Percentiles rank a stretch among this genome's conserved stretches.
Conservation (phyloP, 2,113 vertebrate species). For the Chionomys nivalis region DNA sequence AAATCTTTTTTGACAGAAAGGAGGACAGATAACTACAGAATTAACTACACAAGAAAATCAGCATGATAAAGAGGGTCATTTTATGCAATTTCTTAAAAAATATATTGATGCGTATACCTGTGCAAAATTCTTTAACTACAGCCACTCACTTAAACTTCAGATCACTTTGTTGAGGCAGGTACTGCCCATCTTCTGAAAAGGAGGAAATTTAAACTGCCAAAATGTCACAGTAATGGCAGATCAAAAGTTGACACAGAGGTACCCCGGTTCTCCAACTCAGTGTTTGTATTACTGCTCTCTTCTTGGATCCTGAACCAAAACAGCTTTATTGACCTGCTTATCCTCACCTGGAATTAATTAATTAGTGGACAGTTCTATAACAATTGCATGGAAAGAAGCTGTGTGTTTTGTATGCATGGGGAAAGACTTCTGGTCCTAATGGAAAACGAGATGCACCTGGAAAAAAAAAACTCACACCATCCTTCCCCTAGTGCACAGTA, state of each 20-base stretch:
- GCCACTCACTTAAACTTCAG: background rate
- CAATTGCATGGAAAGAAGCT: background rate
- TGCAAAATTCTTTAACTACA: background rate
- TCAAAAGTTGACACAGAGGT: background rate
- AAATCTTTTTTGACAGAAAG: background rate
- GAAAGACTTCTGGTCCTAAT: background rate
- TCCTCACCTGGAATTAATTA: background rate
- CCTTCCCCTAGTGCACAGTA: accelerated
- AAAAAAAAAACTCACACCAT: no score
- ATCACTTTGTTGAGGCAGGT: background rate
- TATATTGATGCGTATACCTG: background rate
- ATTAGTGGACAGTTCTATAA: background rate
- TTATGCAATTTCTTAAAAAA: background rate
- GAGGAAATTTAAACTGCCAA: background rate
- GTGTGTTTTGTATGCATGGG: background rate
- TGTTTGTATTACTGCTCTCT: background rate
- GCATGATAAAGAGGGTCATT: background rate
- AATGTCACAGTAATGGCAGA: background rate
- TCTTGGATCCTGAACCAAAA: background rate
- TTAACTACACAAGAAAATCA: background rate
- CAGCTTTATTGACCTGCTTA: background rate
- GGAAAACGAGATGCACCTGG: background rate
- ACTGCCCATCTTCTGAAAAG: background rate
- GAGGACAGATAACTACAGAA: background rate
- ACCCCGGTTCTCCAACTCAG: background rate